Evolutionary conservation across 1,140 invertebrate species (phyloP), one percentile per base, ranked within the genome.

Genomic region (Drosophila repletoides): DNA sequence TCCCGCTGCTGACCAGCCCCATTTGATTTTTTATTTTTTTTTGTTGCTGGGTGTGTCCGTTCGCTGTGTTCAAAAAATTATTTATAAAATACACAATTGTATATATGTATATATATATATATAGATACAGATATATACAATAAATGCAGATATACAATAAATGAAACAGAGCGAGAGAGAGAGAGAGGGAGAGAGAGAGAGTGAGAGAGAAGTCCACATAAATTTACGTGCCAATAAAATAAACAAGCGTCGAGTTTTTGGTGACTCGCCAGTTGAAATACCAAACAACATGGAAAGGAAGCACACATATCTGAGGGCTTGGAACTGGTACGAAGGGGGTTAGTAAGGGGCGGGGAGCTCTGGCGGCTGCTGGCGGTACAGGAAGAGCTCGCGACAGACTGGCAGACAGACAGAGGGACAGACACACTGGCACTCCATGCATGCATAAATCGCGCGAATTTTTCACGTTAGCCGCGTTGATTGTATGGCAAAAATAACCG

Each of bases 201-300:
- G 10, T 24, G 28, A 22, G 36, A 36, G 33, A 19, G 38, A 53
- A 53, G 38, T 74, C 66, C 70, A 83, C 71, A 84, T 86, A 86
- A 75, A 84, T 84, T 86, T 84, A 86, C 79, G 80, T 86, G 80
- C 79, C 79, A 84, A 84, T 84, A 84, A 84, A 79, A 84, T 83
- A 83, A 83, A 83, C 79, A 83, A 83, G 77, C 79, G 60, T 55
- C 46, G 77, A 84, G 74, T 79, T 79, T 73, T 81, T 84, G 69
- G 79, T 76, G 72, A 83, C 65, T 81, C 59, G 69, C 69, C 59
- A 74, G 68, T 72, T 63, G 67, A 59, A 72, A 71, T 59, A 26
- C 21, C 52, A 56, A 67, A 56, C 48, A 67, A 56, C 52, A 15
- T 36, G 33, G 33, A 31, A n/a, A 15, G 53, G 38, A 19, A 56